Conservation (phyloP, 2,888 invertebrate genomes). For the Aromia moschata region DNA sequence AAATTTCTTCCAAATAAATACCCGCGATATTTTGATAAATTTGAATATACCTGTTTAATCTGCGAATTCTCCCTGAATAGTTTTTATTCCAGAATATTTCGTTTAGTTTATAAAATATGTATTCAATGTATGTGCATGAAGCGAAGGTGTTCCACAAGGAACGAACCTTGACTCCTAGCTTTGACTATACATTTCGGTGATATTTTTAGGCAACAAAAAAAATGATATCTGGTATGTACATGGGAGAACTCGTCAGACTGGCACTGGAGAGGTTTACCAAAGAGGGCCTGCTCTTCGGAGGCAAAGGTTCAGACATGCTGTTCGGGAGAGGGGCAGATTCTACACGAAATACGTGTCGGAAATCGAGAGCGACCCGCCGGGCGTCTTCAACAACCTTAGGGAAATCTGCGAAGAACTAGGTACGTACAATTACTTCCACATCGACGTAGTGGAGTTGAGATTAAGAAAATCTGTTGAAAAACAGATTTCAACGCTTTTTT, state of each 20-base stretch:
- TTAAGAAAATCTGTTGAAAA: too few relatives aligned
- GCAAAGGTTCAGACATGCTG: constrained; percentile 82
- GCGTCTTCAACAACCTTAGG: constrained; percentile 80
- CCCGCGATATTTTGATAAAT: too few relatives aligned
- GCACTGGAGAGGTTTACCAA: constrained; percentile 85
- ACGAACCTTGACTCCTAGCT: too few relatives aligned
- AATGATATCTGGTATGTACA: constrained; percentile 99
- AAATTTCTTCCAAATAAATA: too few relatives aligned
- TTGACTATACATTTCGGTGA: background rate
- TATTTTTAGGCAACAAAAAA: too few relatives aligned
- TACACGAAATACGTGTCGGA: constrained; percentile 41
- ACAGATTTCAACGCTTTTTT: too few relatives aligned
- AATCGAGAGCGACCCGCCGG: constrained; percentile 72
- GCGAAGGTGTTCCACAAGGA: too few relatives aligned
- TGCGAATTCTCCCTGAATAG: too few relatives aligned
- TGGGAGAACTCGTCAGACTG: constrained; percentile 95
- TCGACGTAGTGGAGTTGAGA: background rate
- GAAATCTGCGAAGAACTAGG: constrained; percentile 82
- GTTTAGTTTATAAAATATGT: too few relatives aligned
- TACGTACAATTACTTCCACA: constrained; percentile 17
- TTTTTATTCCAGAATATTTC: too few relatives aligned
- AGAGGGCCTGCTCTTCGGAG: constrained; percentile 83
- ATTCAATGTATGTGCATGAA: too few relatives aligned
- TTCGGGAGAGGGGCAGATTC: constrained; percentile 75
- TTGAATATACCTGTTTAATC: too few relatives aligned